Percentiles rank a stretch among this genome's conserved stretches.
Evolutionary conservation across 2,888 invertebrate genomes (phyloP).

Genomic region (Ferdinandea cuprea): DNA sequence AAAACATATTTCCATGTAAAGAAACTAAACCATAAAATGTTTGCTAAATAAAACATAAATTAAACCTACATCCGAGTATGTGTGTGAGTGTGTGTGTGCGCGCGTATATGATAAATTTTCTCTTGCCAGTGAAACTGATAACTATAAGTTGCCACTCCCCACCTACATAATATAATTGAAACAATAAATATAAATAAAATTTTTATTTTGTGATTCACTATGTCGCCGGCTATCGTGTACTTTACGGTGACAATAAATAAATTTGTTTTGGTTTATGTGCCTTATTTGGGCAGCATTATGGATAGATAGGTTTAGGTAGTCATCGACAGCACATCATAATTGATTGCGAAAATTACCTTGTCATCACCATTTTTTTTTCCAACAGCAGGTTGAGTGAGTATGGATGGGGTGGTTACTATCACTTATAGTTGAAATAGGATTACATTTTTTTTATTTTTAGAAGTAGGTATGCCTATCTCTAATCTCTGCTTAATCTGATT

Average conservation of each 20-base stretch:
- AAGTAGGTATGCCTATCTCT: no score
- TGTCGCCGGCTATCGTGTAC: conserved; percentile 18
- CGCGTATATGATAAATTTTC: conserved; percentile 23
- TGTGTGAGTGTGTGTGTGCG: neutral
- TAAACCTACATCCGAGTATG: no score
- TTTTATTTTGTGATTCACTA: conserved; percentile 52
- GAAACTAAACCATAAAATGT: neutral
- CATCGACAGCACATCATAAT: conserved; percentile 4
- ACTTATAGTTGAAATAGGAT: no score
- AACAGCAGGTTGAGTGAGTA: no score
- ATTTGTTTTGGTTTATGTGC: conserved; percentile 2
- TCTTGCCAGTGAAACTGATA: conserved; percentile 36
- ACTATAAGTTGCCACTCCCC: conserved; percentile 61
- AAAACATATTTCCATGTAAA: conserved; percentile 18
- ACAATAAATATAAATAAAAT: conserved; percentile 52
- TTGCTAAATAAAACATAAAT: no score
- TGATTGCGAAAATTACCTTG: conserved; percentile 23
- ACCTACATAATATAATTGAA: conserved; percentile 58
- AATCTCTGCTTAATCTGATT: no score
- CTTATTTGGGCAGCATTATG: neutral
- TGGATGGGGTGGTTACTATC: no score
- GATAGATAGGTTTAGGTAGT: no score
- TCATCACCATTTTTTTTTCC: neutral
- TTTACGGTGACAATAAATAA: neutral
- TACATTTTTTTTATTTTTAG: no score